Percentiles rank a stretch among this genome's conserved stretches.
phyloP scores from a whole-genome alignment of 2,797 vertebrate genomes.

The Chaenodraco wilsoni region DNA sequence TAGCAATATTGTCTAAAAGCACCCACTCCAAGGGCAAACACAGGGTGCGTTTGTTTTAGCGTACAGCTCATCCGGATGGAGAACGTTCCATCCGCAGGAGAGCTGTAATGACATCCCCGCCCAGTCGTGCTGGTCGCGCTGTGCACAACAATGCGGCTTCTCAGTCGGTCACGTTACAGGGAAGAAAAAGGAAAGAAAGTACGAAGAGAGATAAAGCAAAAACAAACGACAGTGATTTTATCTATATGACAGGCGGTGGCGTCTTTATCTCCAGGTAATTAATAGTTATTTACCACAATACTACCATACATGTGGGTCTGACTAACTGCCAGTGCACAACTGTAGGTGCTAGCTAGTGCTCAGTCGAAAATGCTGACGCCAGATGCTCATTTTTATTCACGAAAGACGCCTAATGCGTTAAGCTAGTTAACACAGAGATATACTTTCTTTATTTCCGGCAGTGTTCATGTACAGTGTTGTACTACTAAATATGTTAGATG shows the following conservation, averaged over 20 bases:
- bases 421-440: constrained; percentile 6
- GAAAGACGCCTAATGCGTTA: constrained; percentile 24
- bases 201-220: constrained; percentile 6
- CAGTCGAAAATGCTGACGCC: constrained; percentile 40
- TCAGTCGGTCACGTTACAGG: constrained; percentile 61
- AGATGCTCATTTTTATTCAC: constrained; percentile 29
- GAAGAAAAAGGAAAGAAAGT: constrained; percentile 26
- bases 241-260: neutral
- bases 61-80: neutral
- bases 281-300: no score
- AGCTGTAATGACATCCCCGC: neutral
- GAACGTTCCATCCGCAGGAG: accelerated
- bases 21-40: constrained; percentile 29
- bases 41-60: constrained; percentile 25
- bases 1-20: neutral
- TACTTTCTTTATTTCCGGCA: neutral
- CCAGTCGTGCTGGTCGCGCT: neutral
- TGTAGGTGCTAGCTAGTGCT: constrained; percentile 3
- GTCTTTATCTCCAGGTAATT: constrained; percentile 34
- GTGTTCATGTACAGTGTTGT: neutral
- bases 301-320: neutral
- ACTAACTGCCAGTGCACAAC: neutral
- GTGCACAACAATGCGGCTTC: accelerated
- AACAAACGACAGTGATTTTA: neutral
- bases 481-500: neutral